phyloP scores from a whole-genome alignment of 2,113 vertebrate species.

The Paralichthys olivaceus region DNA sequence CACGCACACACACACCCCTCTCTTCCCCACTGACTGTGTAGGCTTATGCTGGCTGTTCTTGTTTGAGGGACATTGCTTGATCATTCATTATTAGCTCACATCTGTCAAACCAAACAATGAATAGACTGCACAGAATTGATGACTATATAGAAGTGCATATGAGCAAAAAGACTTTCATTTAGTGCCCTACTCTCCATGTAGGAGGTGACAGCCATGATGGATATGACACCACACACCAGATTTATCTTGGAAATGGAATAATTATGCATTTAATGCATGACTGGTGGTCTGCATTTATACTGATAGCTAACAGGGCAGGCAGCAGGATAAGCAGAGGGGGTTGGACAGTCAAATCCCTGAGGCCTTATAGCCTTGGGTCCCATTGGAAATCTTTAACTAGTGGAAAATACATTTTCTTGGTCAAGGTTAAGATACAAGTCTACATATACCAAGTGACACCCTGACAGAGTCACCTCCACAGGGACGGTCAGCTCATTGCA shows the following conservation, averaged over 20 bases:
- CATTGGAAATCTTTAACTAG: slow-evolving; percentile 80
- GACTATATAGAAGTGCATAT: slow-evolving; percentile 90
- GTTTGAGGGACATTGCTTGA: slow-evolving; percentile 82
- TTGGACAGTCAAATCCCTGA: slow-evolving; percentile 59
- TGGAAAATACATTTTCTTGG: slow-evolving; percentile 77
- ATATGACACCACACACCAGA: slow-evolving; percentile 89
- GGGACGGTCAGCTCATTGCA: slow-evolving; percentile 65
- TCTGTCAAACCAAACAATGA: slow-evolving; percentile 91
- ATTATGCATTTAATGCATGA: slow-evolving; percentile 89
- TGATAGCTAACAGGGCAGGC: slow-evolving; percentile 79
- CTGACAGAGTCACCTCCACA: slow-evolving; percentile 68
- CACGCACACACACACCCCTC: neutral
- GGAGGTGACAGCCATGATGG: slow-evolving; percentile 90
- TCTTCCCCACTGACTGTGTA: slow-evolving; percentile 35
- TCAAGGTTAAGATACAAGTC: slow-evolving; percentile 80
- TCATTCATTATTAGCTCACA: slow-evolving; percentile 87
- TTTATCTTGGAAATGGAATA: slow-evolving; percentile 95
- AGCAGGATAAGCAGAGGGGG: slow-evolving; percentile 65
- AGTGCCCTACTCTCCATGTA: slow-evolving; percentile 86
- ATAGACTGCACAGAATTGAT: slow-evolving; percentile 88
- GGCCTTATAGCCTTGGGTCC: slow-evolving; percentile 51
- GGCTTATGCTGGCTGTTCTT: slow-evolving; percentile 56
- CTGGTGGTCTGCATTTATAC: slow-evolving; percentile 89
- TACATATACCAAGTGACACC: slow-evolving; percentile 71
- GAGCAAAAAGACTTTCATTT: slow-evolving; percentile 91